These are phyloP conservation scores for Mus pahari DNA, from an alignment of 2,113 vertebrate genomes.

Conservation along the genomic window DNA sequence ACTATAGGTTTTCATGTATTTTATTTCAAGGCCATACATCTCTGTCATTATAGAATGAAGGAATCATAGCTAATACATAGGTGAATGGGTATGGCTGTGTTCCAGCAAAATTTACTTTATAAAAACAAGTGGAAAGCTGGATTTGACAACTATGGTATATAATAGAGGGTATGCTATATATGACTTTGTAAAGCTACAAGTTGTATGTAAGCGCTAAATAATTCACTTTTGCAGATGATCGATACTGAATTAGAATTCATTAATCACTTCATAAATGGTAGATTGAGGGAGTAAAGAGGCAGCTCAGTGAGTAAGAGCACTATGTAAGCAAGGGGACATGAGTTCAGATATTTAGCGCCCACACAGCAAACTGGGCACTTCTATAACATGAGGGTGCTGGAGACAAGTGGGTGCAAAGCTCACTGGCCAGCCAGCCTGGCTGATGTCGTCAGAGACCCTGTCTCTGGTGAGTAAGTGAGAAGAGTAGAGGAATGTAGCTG, in stretches of 20 bases:
- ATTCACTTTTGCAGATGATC: neutral
- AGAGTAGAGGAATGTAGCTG: neutral
- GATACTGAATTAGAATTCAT: slow-evolving; percentile 5
- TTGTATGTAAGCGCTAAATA: slow-evolving; percentile 34
- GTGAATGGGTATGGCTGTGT: neutral
- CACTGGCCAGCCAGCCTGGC: neutral
- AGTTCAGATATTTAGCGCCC: neutral
- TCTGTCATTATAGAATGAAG: neutral
- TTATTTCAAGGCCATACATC: neutral
- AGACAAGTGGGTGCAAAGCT: too few species aligned
- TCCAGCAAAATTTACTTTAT: neutral
- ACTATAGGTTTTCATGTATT: slow-evolving; percentile 31
- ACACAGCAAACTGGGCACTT: neutral
- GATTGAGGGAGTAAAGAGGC: neutral
- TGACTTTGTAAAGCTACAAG: slow-evolving; percentile 4
- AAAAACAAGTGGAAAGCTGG: neutral
- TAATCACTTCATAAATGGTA: neutral
- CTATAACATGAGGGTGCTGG: neutral
- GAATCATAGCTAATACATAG: neutral
- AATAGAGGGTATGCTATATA: neutral
- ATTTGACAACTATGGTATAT: neutral
- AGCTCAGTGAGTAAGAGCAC: neutral
- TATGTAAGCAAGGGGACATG: too few species aligned
- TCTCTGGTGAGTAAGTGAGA: neutral
- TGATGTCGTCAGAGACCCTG: neutral